Evolutionary conservation across 1,140 invertebrate species (phyloP).

Genomic region (Schlechtendalia chinensis): DNA sequence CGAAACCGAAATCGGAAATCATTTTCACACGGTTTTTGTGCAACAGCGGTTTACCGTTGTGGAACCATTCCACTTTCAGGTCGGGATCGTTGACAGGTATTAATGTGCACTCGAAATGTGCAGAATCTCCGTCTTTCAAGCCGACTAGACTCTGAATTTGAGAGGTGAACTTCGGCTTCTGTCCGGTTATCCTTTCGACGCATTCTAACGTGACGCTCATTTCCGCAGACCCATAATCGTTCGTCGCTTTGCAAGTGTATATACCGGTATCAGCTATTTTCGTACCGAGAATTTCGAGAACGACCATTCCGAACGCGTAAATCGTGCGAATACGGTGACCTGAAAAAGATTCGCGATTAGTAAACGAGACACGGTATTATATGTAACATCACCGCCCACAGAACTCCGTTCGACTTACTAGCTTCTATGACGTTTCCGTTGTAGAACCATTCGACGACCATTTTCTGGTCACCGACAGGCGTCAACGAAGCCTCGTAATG

Average conservation of each 20-base stretch:
- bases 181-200: slow-evolving; percentile 77
- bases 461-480: slow-evolving; percentile 90
- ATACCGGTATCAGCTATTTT: slow-evolving; percentile 84
- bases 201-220: slow-evolving; percentile 81
- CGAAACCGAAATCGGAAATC: slow-evolving; percentile 93
- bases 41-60: slow-evolving; percentile 81
- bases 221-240: slow-evolving; percentile 84
- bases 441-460: slow-evolving; percentile 97
- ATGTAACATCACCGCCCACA: no score
- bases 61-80: slow-evolving; percentile 95
- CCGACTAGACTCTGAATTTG: slow-evolving; percentile 82
- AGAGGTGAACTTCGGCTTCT: slow-evolving; percentile 83
- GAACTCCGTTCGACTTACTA: slow-evolving; percentile 58
- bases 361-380: no score
- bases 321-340: slow-evolving; percentile 82
- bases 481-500: slow-evolving; percentile 92
- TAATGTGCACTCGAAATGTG: slow-evolving; percentile 89
- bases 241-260: slow-evolving; percentile 83
- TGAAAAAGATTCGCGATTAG: slow-evolving; percentile 49
- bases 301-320: slow-evolving; percentile 93
- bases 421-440: slow-evolving; percentile 86
- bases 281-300: slow-evolving; percentile 86
- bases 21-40: slow-evolving; percentile 91
- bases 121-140: slow-evolving; percentile 86
- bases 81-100: slow-evolving; percentile 89